Evolutionary conservation across 2,113 vertebrate genomes (phyloP).

Genomic region (Blennius ocellaris): DNA sequence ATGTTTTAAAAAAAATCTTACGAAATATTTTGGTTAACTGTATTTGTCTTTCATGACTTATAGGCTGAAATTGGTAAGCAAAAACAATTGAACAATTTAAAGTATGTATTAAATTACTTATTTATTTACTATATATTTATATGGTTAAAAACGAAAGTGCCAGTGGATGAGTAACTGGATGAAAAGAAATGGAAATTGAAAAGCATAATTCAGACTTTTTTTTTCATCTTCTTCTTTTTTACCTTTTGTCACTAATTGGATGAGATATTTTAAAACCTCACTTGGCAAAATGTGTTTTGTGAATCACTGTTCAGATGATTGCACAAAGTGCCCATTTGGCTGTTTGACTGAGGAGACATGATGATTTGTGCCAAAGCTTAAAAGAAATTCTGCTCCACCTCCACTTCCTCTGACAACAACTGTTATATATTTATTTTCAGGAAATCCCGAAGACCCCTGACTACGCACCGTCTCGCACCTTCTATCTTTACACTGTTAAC

Average conservation of each 20-base stretch:
- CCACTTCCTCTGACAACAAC: slow-evolving; percentile 37
- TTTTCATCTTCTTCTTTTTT: not conserved
- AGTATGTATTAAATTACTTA: no score
- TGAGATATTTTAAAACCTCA: slow-evolving; percentile 13
- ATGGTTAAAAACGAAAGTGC: no score
- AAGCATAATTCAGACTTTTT: slow-evolving; percentile 27
- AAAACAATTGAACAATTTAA: no score
- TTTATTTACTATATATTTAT: no score
- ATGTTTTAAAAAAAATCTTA: no score
- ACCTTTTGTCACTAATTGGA: not conserved
- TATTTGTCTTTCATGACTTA: no score
- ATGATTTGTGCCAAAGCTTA: not conserved
- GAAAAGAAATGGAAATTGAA: not conserved
- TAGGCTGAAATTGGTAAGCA: no score
- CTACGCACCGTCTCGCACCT: slow-evolving; percentile 93
- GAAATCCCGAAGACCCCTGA: slow-evolving; percentile 97
- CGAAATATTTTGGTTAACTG: no score
- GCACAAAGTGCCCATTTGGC: slow-evolving; percentile 4
- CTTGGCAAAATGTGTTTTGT: not conserved
- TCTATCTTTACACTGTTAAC: slow-evolving; percentile 94
- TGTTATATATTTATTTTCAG: slow-evolving; percentile 71
- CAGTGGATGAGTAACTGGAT: not conserved
- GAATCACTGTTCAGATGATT: not conserved
- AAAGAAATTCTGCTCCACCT: not conserved
- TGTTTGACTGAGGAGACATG: not conserved